Evolutionary conservation across 2,113 vertebrate species (phyloP).

Genomic region (Nannospalax galili): DNA sequence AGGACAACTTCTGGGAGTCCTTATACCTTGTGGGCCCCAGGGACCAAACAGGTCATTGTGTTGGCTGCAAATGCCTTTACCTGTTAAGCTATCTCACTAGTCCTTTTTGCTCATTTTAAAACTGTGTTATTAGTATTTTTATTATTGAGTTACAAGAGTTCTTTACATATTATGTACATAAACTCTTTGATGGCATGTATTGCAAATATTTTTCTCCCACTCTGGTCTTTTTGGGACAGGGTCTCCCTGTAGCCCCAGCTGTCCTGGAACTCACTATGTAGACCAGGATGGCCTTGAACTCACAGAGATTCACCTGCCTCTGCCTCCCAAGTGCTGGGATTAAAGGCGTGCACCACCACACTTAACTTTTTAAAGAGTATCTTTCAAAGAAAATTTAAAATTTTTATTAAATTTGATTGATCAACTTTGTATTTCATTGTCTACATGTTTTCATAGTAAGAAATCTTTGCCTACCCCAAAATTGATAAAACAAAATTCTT

Average conservation of each 20-base stretch:
- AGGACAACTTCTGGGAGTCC: not conserved
- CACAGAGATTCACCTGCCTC: too few relatives aligned
- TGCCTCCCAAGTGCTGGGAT: too few relatives aligned
- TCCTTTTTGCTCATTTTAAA: constrained; percentile 25
- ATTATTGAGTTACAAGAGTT: not conserved
- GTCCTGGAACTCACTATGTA: too few relatives aligned
- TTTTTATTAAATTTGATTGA: not conserved
- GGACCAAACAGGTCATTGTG: not conserved
- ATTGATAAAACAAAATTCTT: not conserved
- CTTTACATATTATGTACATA: constrained; percentile 14
- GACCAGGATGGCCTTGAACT: too few relatives aligned
- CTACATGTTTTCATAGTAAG: not conserved
- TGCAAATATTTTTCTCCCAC: not conserved
- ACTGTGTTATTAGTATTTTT: not conserved
- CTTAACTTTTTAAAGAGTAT: not conserved
- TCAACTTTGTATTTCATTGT: not conserved
- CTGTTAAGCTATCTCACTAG: not conserved
- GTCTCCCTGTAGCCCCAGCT: too few relatives aligned
- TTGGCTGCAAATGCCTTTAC: not conserved
- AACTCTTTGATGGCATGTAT: not conserved
- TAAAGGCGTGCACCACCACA: too few relatives aligned
- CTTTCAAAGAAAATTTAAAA: constrained; percentile 28
- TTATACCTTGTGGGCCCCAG: not conserved
- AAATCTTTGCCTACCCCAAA: not conserved
- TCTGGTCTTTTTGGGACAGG: too few relatives aligned